Evolutionary conservation across 1,140 invertebrate genomes (phyloP).

Genomic region (Anoplophora glabripennis): DNA sequence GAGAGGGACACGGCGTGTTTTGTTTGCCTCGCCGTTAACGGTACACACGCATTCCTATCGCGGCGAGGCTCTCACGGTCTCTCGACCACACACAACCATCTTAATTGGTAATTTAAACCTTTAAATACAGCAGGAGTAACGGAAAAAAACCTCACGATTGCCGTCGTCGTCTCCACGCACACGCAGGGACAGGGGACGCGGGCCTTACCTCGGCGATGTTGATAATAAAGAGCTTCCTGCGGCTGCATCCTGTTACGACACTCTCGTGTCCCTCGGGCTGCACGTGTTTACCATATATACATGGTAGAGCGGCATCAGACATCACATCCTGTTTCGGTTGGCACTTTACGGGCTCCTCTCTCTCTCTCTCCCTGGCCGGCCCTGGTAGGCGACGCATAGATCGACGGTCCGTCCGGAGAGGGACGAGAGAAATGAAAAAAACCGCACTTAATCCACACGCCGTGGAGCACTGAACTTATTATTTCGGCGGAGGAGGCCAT

Average conservation of each 20-base stretch:
- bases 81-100: background rate
- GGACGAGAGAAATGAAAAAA: background rate
- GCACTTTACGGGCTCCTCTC: slow-evolving; percentile 7
- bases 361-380: background rate
- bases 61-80: slow-evolving; percentile 24
- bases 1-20: slow-evolving; percentile 26
- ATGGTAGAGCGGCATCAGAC: slow-evolving; percentile 10
- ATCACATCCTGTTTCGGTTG: slow-evolving; percentile 24
- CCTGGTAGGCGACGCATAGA: background rate
- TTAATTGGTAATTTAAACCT: slow-evolving; percentile 14
- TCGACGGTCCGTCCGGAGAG: background rate
- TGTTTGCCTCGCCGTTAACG: slow-evolving; percentile 35
- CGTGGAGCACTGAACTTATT: no score
- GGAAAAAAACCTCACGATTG: background rate
- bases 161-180: background rate
- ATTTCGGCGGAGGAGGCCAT: no score
- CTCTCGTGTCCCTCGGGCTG: slow-evolving; percentile 5
- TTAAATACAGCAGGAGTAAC: background rate
- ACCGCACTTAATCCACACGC: background rate
- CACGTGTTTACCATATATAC: slow-evolving; percentile 29
- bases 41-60: slow-evolving; percentile 35
- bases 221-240: slow-evolving; percentile 25
- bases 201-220: slow-evolving; percentile 24
- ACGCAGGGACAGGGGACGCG: slow-evolving; percentile 1
- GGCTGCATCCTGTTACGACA: slow-evolving; percentile 29